Evolutionary conservation across 1,140 invertebrate genomes (phyloP).

Genomic region (Diachasmimorpha longicaudata): DNA sequence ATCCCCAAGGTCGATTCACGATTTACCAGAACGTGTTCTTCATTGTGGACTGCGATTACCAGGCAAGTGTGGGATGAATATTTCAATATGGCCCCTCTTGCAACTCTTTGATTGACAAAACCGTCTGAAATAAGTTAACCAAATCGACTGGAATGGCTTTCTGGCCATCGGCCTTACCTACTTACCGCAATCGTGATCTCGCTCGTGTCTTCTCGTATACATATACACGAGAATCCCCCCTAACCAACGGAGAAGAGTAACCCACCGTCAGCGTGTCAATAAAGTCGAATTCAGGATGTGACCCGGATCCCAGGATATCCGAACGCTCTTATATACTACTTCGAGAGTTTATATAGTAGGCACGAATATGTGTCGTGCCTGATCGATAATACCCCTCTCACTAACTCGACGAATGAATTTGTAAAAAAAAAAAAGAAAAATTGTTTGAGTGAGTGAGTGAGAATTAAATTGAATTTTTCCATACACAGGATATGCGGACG

Average conservation of each 20-base stretch:
- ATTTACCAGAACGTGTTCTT: conserved; percentile 54
- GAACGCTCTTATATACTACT: not conserved
- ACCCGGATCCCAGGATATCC: conserved; percentile 46
- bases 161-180: conserved; percentile 19
- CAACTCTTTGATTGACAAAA: not conserved
- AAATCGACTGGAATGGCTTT: not conserved
- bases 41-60: conserved; percentile 56
- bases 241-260: conserved; percentile 6
- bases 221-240: not conserved
- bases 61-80: conserved; percentile 45
- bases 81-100: not conserved
- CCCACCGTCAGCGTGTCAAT: conserved; percentile 23
- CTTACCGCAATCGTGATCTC: conserved; percentile 27
- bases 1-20: conserved; percentile 54
- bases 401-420: not conserved
- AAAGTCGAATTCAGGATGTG: conserved; percentile 51
- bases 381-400: conserved; percentile 4
- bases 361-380: conserved; percentile 15
- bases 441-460: not conserved
- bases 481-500: conserved; percentile 50
- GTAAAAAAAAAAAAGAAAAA: not conserved
- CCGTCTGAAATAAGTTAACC: not conserved
- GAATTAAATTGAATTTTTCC: conserved; percentile 1
- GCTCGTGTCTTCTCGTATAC: conserved; percentile 9
- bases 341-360: conserved; percentile 11